Base-by-base conservation (phyloP, 2,113 vertebrate genomes). In the Gila orcuttii region DNA sequence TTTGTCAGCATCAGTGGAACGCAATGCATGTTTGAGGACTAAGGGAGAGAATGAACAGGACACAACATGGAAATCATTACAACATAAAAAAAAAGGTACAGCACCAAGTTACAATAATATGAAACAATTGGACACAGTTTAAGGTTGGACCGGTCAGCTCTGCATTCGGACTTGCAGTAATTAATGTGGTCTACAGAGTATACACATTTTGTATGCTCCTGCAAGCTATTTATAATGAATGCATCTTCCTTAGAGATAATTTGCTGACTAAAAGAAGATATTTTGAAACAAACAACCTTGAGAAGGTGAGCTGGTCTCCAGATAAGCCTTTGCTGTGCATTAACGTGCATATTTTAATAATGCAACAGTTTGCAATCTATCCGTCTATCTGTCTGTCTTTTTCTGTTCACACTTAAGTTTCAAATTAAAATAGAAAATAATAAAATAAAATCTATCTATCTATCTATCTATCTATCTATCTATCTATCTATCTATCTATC, bases 231-330 rank as follows among this genome's bases (percentile, higher is more conserved):
- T 80, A 50, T 87, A 87, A 89, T 73, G 75, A 84, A 87, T 87
- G 85, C 19, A 23, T 47, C 71, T 84, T 57, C 69, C 77, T 74
- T 60, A 82, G 59, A 85, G 71, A 77, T 88, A 88, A 86, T 84
- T 77, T 87, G 86, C 87, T 86, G 87, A 89, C 89, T 86, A 87
- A 85, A 84, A 80, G 69, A 83, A 88, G 78, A 47, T 55, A n/a
- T 71, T 81, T 79, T 52, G 62, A 88, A 60, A 76, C 62, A 76
- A 83, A 73, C 69, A 88, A 88, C 87, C 87, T 86, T 83, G 81
- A 85, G 76, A 87, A 71, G 31, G 73, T 57, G 45, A 80, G 71
- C 36, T 57, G 36, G 84, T 52, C 50, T 73, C 79, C 55, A 73
- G 86, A 85, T 82, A 45, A 85, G 76, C 59, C 66, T 31, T 83